phyloP scores from a whole-genome alignment of 2,797 vertebrate genomes.

The Notolabrus celidotus region DNA sequence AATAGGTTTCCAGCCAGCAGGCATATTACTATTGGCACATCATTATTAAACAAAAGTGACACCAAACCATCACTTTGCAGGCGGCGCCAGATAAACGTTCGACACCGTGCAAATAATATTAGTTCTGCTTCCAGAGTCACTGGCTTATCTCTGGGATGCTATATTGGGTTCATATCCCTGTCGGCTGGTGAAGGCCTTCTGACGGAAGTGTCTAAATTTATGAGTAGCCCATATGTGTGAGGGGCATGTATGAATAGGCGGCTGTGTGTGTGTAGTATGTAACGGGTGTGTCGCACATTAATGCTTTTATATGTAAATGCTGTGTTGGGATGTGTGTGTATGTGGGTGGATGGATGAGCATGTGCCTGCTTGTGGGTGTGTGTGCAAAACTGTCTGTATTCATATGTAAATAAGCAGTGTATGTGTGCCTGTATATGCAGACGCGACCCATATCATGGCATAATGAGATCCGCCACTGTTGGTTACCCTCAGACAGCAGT shows the following conservation, averaged over 20 bases:
- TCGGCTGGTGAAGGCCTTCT: conserved; percentile 86
- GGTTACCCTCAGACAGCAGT: conserved; percentile 85
- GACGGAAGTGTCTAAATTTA: conserved; percentile 89
- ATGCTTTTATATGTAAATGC: conserved; percentile 80
- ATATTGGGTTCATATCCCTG: conserved; percentile 88
- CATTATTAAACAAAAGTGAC: conserved; percentile 91
- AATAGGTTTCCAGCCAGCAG: conserved; percentile 87
- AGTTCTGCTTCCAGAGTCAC: conserved; percentile 88
- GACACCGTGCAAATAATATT: conserved; percentile 89
- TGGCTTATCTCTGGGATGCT: conserved; percentile 87
- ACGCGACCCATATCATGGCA: conserved; percentile 82
- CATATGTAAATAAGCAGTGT: conserved; percentile 80
- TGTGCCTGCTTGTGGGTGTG: conserved; percentile 41
- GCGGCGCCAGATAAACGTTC: conserved; percentile 88
- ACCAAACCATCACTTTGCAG: conserved; percentile 89
- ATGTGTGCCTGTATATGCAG: conserved; percentile 72
- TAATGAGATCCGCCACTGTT: conserved; percentile 87
- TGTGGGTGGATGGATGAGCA: conserved; percentile 49
- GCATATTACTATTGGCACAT: conserved; percentile 89
- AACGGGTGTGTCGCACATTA: conserved; percentile 68
- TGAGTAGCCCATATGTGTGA: conserved; percentile 85
- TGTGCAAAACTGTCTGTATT: conserved; percentile 71
- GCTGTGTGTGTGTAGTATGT: conserved; percentile 59
- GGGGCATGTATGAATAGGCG: conserved; percentile 79
- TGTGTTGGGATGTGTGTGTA: conserved; percentile 56